Percentiles rank a stretch among this genome's conserved stretches.
Conservation (phyloP, 2,113 vertebrate species). For the Nicator chloris region DNA sequence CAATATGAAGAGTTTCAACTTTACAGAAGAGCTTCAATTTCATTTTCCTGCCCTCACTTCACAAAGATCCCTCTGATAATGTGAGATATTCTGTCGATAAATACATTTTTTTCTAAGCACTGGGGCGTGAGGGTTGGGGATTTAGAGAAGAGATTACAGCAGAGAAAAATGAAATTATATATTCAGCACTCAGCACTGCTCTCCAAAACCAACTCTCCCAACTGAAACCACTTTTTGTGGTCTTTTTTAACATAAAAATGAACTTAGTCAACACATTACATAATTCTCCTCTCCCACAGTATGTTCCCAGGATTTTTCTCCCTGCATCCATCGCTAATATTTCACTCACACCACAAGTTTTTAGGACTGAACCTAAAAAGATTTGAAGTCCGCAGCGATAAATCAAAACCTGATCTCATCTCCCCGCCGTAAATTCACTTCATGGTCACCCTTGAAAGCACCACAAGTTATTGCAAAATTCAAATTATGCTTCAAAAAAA, state of each 20-base stretch:
- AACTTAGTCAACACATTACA: conserved; percentile 1
- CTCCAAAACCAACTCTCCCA: background rate
- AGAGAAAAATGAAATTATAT: background rate
- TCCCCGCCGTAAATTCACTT: background rate
- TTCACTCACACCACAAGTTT: background rate
- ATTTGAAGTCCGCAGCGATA: accelerated
- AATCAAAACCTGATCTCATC: background rate
- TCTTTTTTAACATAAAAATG: background rate
- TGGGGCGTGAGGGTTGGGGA: background rate
- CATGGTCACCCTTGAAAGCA: background rate
- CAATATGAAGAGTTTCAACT: background rate
- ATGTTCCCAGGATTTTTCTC: background rate
- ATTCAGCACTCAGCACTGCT: background rate
- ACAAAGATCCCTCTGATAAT: background rate
- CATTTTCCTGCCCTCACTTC: background rate
- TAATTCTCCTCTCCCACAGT: background rate
- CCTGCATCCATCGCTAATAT: background rate
- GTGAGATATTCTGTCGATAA: background rate
- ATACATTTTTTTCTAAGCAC: background rate
- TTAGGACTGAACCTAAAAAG: background rate
- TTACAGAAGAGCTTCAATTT: background rate
- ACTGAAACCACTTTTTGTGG: background rate
- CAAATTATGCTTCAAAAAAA: background rate
- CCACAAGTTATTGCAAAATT: background rate
- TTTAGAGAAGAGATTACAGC: background rate